Evolutionary conservation across 2,888 invertebrate species (phyloP).

Genomic region (Drosophila anomalipes): DNA sequence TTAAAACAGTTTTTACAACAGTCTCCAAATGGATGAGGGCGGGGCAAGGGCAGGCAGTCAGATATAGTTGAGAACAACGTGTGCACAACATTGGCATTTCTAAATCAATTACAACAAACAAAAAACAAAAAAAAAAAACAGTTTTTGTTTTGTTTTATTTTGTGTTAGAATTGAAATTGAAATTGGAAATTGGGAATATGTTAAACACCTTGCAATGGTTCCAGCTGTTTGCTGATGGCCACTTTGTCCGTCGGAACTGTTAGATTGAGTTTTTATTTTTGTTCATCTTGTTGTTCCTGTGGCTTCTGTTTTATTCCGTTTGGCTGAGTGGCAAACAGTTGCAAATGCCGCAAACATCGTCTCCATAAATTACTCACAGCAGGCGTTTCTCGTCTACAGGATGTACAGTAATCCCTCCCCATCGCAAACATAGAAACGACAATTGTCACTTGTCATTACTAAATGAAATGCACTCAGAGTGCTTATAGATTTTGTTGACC

Average conservation of each 20-base stretch:
- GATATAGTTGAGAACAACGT: slow-evolving; percentile 10
- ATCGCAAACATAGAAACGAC: slow-evolving; percentile 7
- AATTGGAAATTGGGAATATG: slow-evolving; percentile 10
- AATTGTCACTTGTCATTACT: slow-evolving; percentile 29
- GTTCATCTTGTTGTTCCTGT: slow-evolving; percentile 2
- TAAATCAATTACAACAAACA: slow-evolving; percentile 56
- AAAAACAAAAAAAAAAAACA: slow-evolving; percentile 6
- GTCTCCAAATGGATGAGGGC: too few relatives aligned
- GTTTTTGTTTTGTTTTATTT: slow-evolving; percentile 6
- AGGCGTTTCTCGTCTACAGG: slow-evolving; percentile 9
- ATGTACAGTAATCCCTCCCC: slow-evolving; percentile 26
- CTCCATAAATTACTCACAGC: slow-evolving; percentile 38
- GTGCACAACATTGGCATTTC: slow-evolving; percentile 52
- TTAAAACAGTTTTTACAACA: slow-evolving; percentile 17
- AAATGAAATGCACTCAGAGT: slow-evolving; percentile 33
- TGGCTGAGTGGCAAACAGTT: slow-evolving; percentile 44
- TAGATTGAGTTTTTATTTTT: slow-evolving; percentile 29
- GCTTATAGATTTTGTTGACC: slow-evolving; percentile 35
- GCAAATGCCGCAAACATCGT: slow-evolving; percentile 50
- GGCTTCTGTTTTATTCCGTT: slow-evolving; percentile 1
- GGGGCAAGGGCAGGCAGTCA: neutral
- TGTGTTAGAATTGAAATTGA: neutral
- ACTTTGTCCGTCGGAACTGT: slow-evolving; percentile 18
- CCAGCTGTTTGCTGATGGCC: slow-evolving; percentile 37
- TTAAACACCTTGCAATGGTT: slow-evolving; percentile 23